phyloP scores from a whole-genome alignment of 2,888 invertebrate genomes.

The Malacosoma neustria region DNA sequence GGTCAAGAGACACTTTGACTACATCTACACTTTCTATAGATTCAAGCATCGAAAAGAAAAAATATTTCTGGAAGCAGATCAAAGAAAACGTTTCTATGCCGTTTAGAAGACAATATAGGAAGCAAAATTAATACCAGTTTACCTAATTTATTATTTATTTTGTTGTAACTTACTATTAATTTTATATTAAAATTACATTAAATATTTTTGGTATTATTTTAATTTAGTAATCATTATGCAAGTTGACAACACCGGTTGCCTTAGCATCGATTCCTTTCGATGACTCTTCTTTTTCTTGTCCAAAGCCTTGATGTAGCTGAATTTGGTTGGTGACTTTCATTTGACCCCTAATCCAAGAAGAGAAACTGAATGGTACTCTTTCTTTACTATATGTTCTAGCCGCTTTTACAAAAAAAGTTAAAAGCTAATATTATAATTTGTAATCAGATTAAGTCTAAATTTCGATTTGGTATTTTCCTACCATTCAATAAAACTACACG shows the following conservation, averaged over 20 bases:
- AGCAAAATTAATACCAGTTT: background rate
- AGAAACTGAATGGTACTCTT: too few relatives aligned
- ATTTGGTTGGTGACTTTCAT: too few relatives aligned
- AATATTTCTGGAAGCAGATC: conserved; percentile 13
- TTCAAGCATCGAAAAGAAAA: conserved; percentile 1
- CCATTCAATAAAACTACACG: conserved; percentile 19
- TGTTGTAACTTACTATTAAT: background rate
- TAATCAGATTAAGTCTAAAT: too few relatives aligned
- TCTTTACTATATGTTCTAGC: too few relatives aligned
- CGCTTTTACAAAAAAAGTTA: too few relatives aligned
- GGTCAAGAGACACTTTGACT: background rate
- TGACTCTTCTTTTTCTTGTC: too few relatives aligned
- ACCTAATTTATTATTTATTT: background rate
- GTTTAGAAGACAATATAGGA: background rate
- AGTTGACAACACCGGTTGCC: too few relatives aligned
- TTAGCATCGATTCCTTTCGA: too few relatives aligned
- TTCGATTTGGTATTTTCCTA: background rate
- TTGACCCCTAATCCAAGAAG: too few relatives aligned
- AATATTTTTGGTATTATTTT: background rate
- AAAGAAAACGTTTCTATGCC: conserved; percentile 8
- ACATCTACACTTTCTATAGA: background rate
- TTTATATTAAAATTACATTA: background rate
- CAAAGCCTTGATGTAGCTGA: too few relatives aligned
- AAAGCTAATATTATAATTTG: too few relatives aligned
- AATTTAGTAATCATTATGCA: too few relatives aligned